Percentiles rank a stretch among this genome's conserved stretches.
Conservation (phyloP, 2,888 invertebrate species). For the Cerastoderma edule region DNA sequence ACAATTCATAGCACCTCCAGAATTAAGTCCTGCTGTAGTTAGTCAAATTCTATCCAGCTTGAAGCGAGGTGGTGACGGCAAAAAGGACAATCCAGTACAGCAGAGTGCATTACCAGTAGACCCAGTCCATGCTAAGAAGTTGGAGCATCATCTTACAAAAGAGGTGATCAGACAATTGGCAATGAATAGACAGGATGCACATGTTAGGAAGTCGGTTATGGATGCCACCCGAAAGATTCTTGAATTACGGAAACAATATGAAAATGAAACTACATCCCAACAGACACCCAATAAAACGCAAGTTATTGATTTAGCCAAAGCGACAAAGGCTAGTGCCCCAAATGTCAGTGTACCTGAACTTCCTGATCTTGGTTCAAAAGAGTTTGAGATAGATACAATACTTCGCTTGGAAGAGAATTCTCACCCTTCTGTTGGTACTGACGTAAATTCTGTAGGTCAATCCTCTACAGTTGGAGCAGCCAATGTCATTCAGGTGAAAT, state of each 20-base stretch:
- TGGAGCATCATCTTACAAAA: slow-evolving; percentile 2
- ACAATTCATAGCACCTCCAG: slow-evolving; percentile 45
- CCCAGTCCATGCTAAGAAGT: not conserved
- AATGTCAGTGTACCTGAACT: slow-evolving; percentile 43
- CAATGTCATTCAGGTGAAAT: slow-evolving; percentile 2
- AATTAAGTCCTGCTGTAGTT: slow-evolving; percentile 56
- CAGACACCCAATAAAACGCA: not conserved
- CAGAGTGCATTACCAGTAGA: not conserved
- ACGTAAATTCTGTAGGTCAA: not conserved
- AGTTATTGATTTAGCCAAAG: not conserved
- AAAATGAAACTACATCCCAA: not conserved
- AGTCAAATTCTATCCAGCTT: slow-evolving; percentile 53
- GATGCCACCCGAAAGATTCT: slow-evolving; percentile 51
- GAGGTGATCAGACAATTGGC: slow-evolving; percentile 13
- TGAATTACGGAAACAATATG: slow-evolving; percentile 41
- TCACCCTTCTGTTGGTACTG: not conserved
- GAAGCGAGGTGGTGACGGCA: slow-evolving; percentile 25
- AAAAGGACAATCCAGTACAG: not conserved
- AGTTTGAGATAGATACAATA: slow-evolving; percentile 50
- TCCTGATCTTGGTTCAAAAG: slow-evolving; percentile 54
- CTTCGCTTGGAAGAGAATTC: slow-evolving; percentile 32
- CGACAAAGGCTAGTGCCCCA: not conserved
- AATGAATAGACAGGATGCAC: slow-evolving; percentile 26
- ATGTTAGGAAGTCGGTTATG: slow-evolving; percentile 33
- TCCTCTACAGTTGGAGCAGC: not conserved